Evolutionary conservation across 2,113 vertebrate species (phyloP).

Genomic region (Sinocyclocheilus rhinocerous): DNA sequence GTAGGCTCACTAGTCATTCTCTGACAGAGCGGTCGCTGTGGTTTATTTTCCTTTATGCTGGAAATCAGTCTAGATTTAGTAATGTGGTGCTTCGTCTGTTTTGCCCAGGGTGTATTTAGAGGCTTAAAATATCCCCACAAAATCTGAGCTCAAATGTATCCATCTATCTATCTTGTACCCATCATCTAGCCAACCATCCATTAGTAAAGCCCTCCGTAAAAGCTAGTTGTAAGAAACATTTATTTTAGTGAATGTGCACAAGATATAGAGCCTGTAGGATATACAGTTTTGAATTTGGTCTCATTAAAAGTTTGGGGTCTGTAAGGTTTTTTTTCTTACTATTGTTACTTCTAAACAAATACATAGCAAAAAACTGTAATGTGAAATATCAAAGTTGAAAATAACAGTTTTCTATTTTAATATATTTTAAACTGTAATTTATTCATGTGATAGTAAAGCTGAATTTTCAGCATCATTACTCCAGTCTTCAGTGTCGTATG

Average conservation of each 20-base stretch:
- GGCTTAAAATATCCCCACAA: slow-evolving; percentile 6
- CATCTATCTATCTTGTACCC: not conserved
- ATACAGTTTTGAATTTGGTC: not conserved
- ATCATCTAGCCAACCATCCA: not conserved
- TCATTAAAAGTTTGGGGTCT: not conserved
- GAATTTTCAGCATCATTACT: too few relatives aligned
- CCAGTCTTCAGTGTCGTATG: too few relatives aligned
- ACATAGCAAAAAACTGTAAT: too few relatives aligned
- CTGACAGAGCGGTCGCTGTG: not conserved
- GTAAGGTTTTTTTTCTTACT: not conserved
- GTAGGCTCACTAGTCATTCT: not conserved
- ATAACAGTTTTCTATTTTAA: too few relatives aligned
- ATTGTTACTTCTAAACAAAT: not conserved
- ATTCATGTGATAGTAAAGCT: too few relatives aligned
- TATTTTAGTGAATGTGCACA: not conserved
- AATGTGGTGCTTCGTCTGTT: not conserved
- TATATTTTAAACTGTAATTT: too few relatives aligned
- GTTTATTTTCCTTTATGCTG: slow-evolving; percentile 33
- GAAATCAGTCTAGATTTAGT: slow-evolving; percentile 11
- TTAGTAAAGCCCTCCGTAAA: not conserved
- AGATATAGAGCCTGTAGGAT: not conserved
- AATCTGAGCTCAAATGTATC: not conserved
- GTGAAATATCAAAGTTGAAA: too few relatives aligned
- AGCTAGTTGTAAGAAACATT: not conserved
- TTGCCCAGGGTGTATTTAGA: not conserved